Evolutionary conservation across 2,888 invertebrate species (phyloP).

Genomic region (Didymodactylos carnosus): DNA sequence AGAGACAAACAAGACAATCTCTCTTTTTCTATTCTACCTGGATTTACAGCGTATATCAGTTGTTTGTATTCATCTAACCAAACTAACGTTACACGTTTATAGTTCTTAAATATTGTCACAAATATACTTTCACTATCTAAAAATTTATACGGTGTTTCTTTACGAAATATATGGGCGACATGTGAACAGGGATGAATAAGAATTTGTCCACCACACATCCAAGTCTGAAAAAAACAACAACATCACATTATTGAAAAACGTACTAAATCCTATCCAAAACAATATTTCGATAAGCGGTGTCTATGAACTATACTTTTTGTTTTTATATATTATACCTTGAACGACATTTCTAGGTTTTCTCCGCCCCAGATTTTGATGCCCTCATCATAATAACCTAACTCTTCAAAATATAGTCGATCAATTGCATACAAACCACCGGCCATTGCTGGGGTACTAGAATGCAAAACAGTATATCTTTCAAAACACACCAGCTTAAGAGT

Average conservation of each 20-base stretch:
- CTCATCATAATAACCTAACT: constrained; percentile 88
- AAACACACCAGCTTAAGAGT: not conserved
- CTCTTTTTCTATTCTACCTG: no score
- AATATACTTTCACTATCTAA: constrained; percentile 57
- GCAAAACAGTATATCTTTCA: not conserved
- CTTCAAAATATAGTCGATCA: constrained; percentile 84
- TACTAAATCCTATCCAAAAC: no score
- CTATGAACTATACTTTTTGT: no score
- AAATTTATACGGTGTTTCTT: constrained; percentile 76
- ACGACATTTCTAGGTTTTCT: constrained; percentile 81
- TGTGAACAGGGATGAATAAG: constrained; percentile 29
- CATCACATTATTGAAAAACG: no score
- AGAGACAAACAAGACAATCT: no score
- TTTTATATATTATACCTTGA: constrained; percentile 47
- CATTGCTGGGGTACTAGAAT: constrained; percentile 68
- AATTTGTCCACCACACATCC: constrained; percentile 15
- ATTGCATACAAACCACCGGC: constrained; percentile 89
- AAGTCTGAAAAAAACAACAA: constrained; percentile 61
- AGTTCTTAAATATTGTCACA: constrained; percentile 85
- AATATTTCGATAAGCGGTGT: no score
- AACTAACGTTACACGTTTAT: constrained; percentile 89
- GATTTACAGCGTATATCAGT: constrained; percentile 5
- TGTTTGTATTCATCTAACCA: constrained; percentile 99
- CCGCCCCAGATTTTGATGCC: constrained; percentile 99
- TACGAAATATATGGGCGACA: constrained; percentile 14